Conservation (phyloP, 2,113 vertebrate genomes). For the Chascanopsetta lugubris region DNA sequence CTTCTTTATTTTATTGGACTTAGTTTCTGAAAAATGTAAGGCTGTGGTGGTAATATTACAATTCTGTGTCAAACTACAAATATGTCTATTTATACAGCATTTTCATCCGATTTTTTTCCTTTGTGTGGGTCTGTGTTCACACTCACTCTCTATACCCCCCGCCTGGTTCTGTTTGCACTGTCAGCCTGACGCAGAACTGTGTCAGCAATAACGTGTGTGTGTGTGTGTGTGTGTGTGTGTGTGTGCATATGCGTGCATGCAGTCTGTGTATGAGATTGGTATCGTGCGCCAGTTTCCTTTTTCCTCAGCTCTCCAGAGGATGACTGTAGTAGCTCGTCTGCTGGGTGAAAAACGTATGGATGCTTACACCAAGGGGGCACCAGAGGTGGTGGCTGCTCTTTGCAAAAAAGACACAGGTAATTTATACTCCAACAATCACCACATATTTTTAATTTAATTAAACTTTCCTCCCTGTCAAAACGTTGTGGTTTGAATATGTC, state of each 20-base stretch:
- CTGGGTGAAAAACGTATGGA: slow-evolving; percentile 96
- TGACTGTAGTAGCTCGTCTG: slow-evolving; percentile 90
- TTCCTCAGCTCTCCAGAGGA: slow-evolving; percentile 93
- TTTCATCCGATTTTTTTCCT: too few species aligned
- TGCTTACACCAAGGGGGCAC: slow-evolving; percentile 94
- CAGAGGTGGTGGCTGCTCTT: slow-evolving; percentile 90
- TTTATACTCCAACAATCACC: too few species aligned
- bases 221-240: not conserved
- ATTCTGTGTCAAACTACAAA: not conserved
- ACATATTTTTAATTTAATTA: too few species aligned
- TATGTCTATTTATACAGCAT: too few species aligned
- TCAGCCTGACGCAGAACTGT: slow-evolving; percentile 65
- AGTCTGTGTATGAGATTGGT: slow-evolving; percentile 93
- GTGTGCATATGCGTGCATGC: slow-evolving; percentile 19
- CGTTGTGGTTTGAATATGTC: too few species aligned
- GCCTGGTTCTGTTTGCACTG: slow-evolving; percentile 56
- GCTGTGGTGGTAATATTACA: not conserved
- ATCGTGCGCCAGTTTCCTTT: slow-evolving; percentile 98
- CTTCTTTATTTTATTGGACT: not conserved
- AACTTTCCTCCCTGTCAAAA: too few species aligned
- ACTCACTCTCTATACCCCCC: slow-evolving; percentile 42
- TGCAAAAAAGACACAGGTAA: slow-evolving; percentile 93
- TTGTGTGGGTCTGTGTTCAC: too few species aligned
- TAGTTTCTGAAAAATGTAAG: not conserved
- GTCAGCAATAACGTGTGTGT: slow-evolving; percentile 48